These are phyloP conservation scores for Zosterops japonicus DNA, from an alignment of 2,113 vertebrate species.

Conservation along the genomic window DNA sequence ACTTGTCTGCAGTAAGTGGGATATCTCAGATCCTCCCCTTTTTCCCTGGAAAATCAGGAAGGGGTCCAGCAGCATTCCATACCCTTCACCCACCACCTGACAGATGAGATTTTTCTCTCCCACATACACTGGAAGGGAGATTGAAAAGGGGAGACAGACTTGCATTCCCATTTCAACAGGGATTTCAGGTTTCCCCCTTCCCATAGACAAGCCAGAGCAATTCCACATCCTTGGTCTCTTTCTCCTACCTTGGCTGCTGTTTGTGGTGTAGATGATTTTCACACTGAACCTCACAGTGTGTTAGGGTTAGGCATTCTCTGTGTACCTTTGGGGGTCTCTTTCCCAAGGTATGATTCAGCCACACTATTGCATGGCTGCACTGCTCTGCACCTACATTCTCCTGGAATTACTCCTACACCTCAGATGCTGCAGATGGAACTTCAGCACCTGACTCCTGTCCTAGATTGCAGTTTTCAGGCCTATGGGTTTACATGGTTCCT, in stretches of 20 bases:
- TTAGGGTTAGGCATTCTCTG: neutral
- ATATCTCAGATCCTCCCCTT: neutral
- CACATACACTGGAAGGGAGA: fast-evolving
- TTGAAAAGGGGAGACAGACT: neutral
- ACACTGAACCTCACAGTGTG: too few relatives aligned
- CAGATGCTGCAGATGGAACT: neutral
- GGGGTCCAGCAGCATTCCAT: neutral
- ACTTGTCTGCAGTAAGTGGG: neutral
- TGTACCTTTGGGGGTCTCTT: neutral
- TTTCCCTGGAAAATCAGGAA: neutral
- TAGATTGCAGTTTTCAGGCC: neutral
- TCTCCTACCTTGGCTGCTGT: neutral
- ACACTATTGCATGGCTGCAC: fast-evolving
- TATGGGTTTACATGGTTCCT: neutral
- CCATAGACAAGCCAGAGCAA: neutral
- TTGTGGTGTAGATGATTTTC: neutral
- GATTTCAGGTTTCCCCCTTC: neutral
- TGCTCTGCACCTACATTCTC: neutral
- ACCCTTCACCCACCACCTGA: neutral
- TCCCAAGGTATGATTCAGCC: neutral
- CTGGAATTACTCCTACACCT: neutral
- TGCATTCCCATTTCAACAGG: neutral
- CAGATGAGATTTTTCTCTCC: neutral
- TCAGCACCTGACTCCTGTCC: neutral
- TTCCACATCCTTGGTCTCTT: neutral